A percentile compares a stretch with the other conserved stretches of the same genome.
Evolutionary conservation across 37 sponge, comb jelly and placozoan species (phyloP).

Genomic region (Bolinopsis microptera): DNA sequence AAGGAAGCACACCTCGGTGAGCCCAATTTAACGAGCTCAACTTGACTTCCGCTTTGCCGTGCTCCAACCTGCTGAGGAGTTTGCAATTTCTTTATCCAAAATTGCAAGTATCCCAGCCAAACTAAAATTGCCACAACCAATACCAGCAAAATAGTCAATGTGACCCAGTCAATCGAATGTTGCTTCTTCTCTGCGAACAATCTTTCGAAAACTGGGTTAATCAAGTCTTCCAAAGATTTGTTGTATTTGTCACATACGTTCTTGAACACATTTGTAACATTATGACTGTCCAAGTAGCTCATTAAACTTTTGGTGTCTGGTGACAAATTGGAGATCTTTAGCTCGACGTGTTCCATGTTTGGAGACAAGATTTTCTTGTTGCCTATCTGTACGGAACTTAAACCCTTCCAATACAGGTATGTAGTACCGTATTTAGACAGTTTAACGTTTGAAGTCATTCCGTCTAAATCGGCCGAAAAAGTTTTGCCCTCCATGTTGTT

Average conservation of each 20-base stretch:
- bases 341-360: neutral
- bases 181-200: neutral
- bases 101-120: neutral
- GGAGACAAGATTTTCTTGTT: neutral
- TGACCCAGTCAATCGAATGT: neutral
- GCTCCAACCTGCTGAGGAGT: too few relatives aligned
- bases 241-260: neutral
- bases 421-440: neutral
- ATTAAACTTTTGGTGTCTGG: neutral
- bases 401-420: neutral
- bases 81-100: too few relatives aligned
- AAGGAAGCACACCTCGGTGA: too few relatives aligned
- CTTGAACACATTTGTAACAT: neutral
- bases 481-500: neutral
- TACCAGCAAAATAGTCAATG: neutral
- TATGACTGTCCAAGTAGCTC: neutral
- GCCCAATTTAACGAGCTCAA: too few relatives aligned
- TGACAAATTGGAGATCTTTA: neutral
- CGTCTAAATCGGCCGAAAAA: neutral
- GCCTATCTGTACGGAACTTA: neutral
- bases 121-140: neutral
- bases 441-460: neutral
- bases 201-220: neutral
- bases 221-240: neutral
- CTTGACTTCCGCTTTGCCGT: too few relatives aligned